A percentile compares a stretch with the other conserved stretches of the same genome.
Evolutionary conservation across 30 jellyfish, hydroid and myxozoan species (phyloP).

Genomic region (Cassiopea andromeda): DNA sequence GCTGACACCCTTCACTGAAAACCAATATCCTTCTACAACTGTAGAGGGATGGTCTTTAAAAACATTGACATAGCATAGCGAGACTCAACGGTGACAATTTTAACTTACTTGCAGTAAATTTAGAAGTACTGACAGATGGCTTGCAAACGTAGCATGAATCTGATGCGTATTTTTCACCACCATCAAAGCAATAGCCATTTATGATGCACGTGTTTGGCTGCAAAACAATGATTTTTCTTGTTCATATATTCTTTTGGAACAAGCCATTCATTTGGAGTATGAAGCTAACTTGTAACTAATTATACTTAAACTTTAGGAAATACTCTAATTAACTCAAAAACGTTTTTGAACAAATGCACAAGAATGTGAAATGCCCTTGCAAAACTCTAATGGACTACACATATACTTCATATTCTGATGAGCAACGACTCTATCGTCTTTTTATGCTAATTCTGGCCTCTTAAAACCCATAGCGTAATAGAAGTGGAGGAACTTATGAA

Average conservation of each 20-base stretch:
- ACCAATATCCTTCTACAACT: too few relatives aligned
- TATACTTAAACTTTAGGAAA: neutral
- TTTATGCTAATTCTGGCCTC: neutral
- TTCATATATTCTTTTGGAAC: neutral
- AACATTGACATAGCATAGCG: too few relatives aligned
- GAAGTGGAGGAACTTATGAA: neutral
- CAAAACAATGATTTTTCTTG: neutral
- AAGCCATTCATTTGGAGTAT: neutral
- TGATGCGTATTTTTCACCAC: constrained; percentile 26
- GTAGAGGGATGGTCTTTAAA: too few relatives aligned
- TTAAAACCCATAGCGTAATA: neutral
- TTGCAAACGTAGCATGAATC: constrained; percentile 51
- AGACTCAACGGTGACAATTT: neutral
- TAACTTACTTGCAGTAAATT: constrained; percentile 21
- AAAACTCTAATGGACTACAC: neutral
- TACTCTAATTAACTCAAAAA: too few relatives aligned
- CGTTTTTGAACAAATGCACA: neutral
- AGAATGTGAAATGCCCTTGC: neutral
- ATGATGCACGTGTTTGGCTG: constrained; percentile 57
- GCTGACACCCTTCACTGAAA: too few relatives aligned
- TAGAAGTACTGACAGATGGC: constrained; percentile 17
- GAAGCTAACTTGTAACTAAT: neutral
- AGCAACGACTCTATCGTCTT: neutral
- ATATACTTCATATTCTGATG: neutral
- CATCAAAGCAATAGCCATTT: constrained; percentile 50